Evolutionary conservation across 2,113 vertebrate species (phyloP).

Genomic region (Ophthalmolycus amberensis): DNA sequence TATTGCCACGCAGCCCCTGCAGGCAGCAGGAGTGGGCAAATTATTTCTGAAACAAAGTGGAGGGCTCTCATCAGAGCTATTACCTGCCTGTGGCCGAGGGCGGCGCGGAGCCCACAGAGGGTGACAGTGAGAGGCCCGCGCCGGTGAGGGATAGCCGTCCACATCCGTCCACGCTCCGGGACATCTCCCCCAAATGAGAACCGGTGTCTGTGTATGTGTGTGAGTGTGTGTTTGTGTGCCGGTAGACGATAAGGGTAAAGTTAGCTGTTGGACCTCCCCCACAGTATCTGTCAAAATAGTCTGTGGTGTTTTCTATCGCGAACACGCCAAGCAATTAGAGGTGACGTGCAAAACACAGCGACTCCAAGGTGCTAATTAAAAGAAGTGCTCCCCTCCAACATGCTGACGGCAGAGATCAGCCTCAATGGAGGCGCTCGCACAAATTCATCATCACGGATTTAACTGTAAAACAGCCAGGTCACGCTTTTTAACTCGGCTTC

Average conservation of each 20-base stretch:
- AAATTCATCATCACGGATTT: slow-evolving; percentile 29
- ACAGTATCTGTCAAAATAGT: slow-evolving; percentile 64
- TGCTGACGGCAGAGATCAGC: slow-evolving; percentile 62
- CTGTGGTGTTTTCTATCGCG: slow-evolving; percentile 66
- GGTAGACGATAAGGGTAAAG: slow-evolving; percentile 38
- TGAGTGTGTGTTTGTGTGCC: slow-evolving; percentile 24
- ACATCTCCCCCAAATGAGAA: slow-evolving; percentile 79
- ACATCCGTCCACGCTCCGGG: slow-evolving; percentile 81
- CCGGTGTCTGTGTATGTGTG: slow-evolving; percentile 49
- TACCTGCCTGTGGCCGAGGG: slow-evolving; percentile 84
- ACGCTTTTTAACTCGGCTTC: not conserved
- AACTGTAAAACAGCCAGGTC: slow-evolving; percentile 1
- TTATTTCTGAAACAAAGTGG: slow-evolving; percentile 91
- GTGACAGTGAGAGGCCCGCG: slow-evolving; percentile 77
- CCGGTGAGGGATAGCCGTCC: slow-evolving; percentile 85
- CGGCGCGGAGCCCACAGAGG: slow-evolving; percentile 70
- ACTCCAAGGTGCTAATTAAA: slow-evolving; percentile 84
- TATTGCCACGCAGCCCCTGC: slow-evolving; percentile 84
- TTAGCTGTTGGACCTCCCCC: slow-evolving; percentile 50
- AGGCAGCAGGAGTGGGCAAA: slow-evolving; percentile 85
- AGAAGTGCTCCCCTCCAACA: slow-evolving; percentile 70
- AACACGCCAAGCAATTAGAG: slow-evolving; percentile 83
- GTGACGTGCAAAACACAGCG: slow-evolving; percentile 78
- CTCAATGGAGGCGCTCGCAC: not conserved
- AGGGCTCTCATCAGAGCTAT: slow-evolving; percentile 88